Conservation (phyloP, 2,797 vertebrate species). For the Eulemur mongoz region DNA sequence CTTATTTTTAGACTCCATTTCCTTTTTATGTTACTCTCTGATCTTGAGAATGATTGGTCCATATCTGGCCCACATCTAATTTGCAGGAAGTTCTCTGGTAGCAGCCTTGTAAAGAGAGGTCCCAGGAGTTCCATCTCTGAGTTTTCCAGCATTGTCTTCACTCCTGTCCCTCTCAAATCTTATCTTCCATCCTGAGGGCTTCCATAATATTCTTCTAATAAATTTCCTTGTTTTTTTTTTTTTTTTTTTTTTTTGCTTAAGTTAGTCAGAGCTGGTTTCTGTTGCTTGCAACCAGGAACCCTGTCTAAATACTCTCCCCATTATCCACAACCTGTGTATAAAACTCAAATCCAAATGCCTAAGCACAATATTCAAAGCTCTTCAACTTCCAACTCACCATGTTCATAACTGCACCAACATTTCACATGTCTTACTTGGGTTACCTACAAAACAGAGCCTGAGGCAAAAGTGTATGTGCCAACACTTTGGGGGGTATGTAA, state of each 20-base stretch:
- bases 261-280: not conserved
- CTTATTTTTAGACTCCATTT: not conserved
- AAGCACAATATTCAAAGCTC: not conserved
- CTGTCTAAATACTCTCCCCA: not conserved
- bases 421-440: not conserved
- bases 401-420: not conserved
- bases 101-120: not conserved
- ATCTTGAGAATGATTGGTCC: not conserved
- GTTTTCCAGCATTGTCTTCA: not conserved
- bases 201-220: not conserved
- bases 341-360: not conserved
- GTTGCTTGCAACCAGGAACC: not conserved
- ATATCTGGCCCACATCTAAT: not conserved
- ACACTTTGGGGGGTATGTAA: not conserved
- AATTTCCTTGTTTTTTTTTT: not conserved
- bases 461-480: not conserved
- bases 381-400: not conserved
- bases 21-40: not conserved
- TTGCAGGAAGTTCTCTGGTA: not conserved
- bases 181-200: not conserved
- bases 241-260: not conserved
- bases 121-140: not conserved
- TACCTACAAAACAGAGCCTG: constrained; percentile 14
- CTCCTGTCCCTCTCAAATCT: not conserved
- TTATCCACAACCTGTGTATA: not conserved